Evolutionary conservation across 2,888 invertebrate genomes (phyloP).

Genomic region (Conistra vaccinii): DNA sequence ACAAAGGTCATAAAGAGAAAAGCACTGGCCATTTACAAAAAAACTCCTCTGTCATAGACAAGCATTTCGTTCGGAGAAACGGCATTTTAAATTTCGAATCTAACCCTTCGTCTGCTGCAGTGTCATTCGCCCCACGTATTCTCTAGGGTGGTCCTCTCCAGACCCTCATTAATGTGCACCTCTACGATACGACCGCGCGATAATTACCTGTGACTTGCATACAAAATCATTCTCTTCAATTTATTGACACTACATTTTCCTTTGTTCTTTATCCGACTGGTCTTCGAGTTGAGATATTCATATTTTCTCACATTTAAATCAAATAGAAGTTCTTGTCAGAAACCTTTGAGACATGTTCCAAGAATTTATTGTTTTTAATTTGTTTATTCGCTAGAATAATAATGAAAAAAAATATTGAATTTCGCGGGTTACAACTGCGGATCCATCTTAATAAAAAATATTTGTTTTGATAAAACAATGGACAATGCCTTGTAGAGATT

Average conservation of each 20-base stretch:
- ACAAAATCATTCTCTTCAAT: constrained; percentile 70
- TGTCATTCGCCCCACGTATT: constrained; percentile 78
- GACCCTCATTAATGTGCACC: constrained; percentile 76
- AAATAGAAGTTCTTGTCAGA: constrained; percentile 32
- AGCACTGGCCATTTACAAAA: background rate
- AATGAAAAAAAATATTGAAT: too few species aligned
- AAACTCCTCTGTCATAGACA: background rate
- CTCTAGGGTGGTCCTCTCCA: constrained; percentile 77
- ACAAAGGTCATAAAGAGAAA: constrained; percentile 8
- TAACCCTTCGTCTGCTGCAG: constrained; percentile 66
- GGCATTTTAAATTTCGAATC: constrained; percentile 28
- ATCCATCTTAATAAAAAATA: background rate
- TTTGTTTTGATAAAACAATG: constrained; percentile 4
- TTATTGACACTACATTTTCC: constrained; percentile 58
- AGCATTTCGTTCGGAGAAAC: background rate
- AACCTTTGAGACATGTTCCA: constrained; percentile 13
- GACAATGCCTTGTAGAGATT: constrained; percentile 14
- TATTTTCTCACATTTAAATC: constrained; percentile 54
- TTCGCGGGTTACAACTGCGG: too few species aligned
- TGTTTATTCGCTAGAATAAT: background rate
- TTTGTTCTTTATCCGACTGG: constrained; percentile 46
- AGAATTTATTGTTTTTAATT: constrained; percentile 8
- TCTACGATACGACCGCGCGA: constrained; percentile 73
- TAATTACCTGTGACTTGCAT: constrained; percentile 85
- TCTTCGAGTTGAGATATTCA: constrained; percentile 45